Conservation (phyloP, 1,140 invertebrate genomes). For the Brachionus paranguensis region DNA sequence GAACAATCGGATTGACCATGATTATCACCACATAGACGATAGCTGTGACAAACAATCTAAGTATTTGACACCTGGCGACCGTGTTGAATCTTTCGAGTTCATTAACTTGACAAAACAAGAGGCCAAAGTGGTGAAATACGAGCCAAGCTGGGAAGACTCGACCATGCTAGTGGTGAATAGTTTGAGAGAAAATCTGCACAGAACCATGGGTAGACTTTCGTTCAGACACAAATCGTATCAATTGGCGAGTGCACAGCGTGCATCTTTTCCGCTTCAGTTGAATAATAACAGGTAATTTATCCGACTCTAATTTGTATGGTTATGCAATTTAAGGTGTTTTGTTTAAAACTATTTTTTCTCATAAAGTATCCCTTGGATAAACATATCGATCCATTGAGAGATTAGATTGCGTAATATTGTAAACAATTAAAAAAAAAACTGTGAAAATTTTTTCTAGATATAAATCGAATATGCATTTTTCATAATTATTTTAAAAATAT, state of each 20-base stretch:
- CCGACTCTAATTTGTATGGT: background rate
- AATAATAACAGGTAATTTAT: conserved; percentile 17
- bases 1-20: background rate
- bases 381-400: background rate
- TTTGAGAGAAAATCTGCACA: background rate
- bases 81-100: conserved; percentile 16
- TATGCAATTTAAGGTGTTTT: background rate
- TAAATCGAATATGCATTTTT: background rate
- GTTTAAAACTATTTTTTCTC: background rate
- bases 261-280: background rate
- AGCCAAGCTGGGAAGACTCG: conserved; percentile 19
- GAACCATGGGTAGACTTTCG: background rate
- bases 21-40: background rate
- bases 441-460: background rate
- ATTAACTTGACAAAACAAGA: background rate
- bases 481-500: background rate
- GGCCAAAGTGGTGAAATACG: background rate
- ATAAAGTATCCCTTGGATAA: background rate
- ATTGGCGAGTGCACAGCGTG: background rate
- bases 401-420: background rate
- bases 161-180: background rate
- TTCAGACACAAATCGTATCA: background rate
- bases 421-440: conserved; percentile 2
- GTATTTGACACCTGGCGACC: background rate
- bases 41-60: background rate